Evolutionary conservation across 2,888 invertebrate species (phyloP).

Genomic region (Apamea sordens): DNA sequence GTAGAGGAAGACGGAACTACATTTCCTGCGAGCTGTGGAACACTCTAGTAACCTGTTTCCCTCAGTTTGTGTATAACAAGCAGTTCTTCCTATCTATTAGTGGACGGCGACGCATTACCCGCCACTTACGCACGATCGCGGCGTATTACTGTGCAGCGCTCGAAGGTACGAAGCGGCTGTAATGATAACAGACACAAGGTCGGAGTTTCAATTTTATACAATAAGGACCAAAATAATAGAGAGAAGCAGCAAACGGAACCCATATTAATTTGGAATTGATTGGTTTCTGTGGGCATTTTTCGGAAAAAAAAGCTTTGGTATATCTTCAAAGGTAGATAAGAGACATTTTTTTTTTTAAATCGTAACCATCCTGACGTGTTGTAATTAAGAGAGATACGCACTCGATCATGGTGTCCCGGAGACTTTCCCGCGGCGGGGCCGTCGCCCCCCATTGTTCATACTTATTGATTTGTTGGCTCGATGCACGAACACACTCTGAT

Average conservation of each 20-base stretch:
- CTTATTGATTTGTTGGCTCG: slow-evolving; percentile 52
- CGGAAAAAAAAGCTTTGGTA: neutral
- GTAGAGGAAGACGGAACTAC: slow-evolving; percentile 8
- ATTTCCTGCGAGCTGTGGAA: slow-evolving; percentile 2
- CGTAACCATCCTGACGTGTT: neutral
- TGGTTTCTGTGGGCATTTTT: neutral
- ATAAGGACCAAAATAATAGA: neutral
- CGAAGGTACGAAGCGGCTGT: neutral
- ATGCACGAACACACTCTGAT: slow-evolving; percentile 49
- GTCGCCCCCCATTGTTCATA: slow-evolving; percentile 47
- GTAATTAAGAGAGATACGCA: neutral
- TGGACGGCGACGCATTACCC: slow-evolving; percentile 1
- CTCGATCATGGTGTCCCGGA: slow-evolving; percentile 41
- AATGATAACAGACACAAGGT: neutral
- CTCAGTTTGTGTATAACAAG: slow-evolving; percentile 13
- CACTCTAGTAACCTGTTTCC: slow-evolving; percentile 29
- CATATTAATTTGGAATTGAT: neutral
- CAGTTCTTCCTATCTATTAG: slow-evolving; percentile 28
- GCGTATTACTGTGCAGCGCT: slow-evolving; percentile 3
- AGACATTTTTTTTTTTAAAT: neutral
- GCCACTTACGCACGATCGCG: slow-evolving; percentile 32
- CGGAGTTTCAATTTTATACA: neutral
- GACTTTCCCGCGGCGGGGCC: slow-evolving; percentile 49
- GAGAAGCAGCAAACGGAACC: neutral
- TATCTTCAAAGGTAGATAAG: neutral